Evolutionary conservation across 92 coral and sea anemone genomes (phyloP), one percentile per base, ranked within the genome.

Genomic region (Epizoanthus illoricatus): DNA sequence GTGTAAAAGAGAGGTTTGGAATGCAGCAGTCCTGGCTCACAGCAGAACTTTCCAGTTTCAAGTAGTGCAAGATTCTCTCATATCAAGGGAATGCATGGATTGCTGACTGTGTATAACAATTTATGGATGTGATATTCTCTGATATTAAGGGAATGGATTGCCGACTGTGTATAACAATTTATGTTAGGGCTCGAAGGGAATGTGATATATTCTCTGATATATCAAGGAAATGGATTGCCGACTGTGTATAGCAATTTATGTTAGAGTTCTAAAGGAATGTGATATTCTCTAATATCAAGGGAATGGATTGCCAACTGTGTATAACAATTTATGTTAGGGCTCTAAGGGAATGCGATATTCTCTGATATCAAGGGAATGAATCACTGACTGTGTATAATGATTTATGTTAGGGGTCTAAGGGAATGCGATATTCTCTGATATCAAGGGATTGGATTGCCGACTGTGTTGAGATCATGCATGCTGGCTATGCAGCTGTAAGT

Each of bases 31-130:
- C 33, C 33, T 28, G 33, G 33, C 33, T 28, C 33, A 28, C 33
- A 28, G 33, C 33, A 28, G 33, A n/a, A n/a, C n/a, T n/a, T 28
- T 28, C 33, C 33, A 28, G 33, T n/a, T n/a, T n/a, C n/a, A n/a
- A n/a, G n/a, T n/a, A n/a, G n/a, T n/a, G n/a, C n/a, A n/a, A n/a
- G n/a, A n/a, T n/a, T 92, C 97, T 15, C 67, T 92, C 90, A 55
- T 92, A n/a, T n/a, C 97, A 66, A 86, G 97, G 42, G 97, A 92
- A 87, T 92, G 97, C n/a, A n/a, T n/a, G n/a, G 94, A 92, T 92
- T 54, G 89, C 97, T 6, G 97, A 92, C 80, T 90, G 92, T 41
- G 86, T 88, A n/a, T n/a, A n/a, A n/a, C n/a, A n/a, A n/a, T n/a
- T n/a, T n/a, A n/a, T n/a, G n/a, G 2, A 92, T 92, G 97, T 86